A percentile compares a stretch with the other conserved stretches of the same genome.
Evolutionary conservation across 2,888 invertebrate genomes (phyloP).

Genomic region (Epinotia bilunana): DNA sequence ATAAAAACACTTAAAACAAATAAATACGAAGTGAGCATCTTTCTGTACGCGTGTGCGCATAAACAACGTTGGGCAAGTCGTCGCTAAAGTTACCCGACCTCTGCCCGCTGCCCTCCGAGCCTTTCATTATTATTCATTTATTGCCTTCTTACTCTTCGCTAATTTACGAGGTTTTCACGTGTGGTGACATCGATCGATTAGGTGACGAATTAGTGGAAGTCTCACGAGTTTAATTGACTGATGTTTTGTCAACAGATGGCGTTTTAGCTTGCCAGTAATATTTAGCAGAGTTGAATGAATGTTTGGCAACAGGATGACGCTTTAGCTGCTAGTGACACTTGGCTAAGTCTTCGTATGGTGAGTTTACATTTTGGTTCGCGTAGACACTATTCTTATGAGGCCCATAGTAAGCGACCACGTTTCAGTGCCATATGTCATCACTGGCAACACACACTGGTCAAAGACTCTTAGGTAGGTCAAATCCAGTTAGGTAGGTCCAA

Average conservation of each 20-base stretch:
- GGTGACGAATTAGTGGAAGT: constrained; percentile 22
- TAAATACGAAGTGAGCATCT: constrained; percentile 1
- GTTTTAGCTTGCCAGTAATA: neutral
- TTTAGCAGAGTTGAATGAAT: neutral
- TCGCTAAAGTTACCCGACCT: constrained; percentile 35
- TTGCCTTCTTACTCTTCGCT: constrained; percentile 30
- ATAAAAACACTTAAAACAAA: neutral
- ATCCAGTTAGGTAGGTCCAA: too few species aligned
- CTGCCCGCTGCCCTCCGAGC: constrained; percentile 27
- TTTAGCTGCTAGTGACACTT: neutral
- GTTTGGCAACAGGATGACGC: constrained; percentile 11
- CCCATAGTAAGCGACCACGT: too few species aligned
- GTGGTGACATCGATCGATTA: constrained; percentile 38
- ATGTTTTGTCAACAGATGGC: constrained; percentile 18
- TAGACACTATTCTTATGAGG: too few species aligned
- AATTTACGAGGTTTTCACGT: constrained; percentile 41
- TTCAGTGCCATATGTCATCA: too few species aligned
- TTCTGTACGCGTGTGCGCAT: constrained; percentile 12
- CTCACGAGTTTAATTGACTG: constrained; percentile 2
- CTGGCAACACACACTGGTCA: too few species aligned
- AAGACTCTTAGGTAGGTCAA: too few species aligned
- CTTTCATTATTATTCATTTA: constrained; percentile 42
- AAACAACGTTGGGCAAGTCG: constrained; percentile 41
- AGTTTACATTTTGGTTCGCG: neutral
- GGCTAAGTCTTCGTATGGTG: neutral